These are phyloP conservation scores for Dysidea cf. avara DNA, from an alignment of 37 sponge, comb jelly and placozoan genomes.

Conservation along the genomic window DNA sequence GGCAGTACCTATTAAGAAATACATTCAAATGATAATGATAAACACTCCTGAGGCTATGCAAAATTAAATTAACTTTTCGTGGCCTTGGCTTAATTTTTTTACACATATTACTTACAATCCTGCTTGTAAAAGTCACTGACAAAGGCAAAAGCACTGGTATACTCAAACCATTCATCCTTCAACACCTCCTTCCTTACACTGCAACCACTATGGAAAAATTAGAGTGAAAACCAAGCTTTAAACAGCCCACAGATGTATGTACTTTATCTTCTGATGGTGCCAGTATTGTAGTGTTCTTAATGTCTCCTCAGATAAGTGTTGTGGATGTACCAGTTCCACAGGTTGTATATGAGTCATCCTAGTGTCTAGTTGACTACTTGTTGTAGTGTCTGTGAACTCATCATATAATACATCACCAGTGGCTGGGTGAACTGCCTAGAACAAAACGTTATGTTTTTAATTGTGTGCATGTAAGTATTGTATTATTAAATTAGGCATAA, in stretches of 20 bases:
- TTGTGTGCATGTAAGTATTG: neutral
- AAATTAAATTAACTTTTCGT: neutral
- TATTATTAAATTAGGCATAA: neutral
- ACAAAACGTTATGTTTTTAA: no score
- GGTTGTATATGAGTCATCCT: slow-evolving; percentile 46
- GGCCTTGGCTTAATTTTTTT: neutral
- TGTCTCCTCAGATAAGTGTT: slow-evolving; percentile 10
- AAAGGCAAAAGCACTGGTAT: slow-evolving; percentile 33
- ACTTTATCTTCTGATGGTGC: no score
- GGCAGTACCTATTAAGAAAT: no score
- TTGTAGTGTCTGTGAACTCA: slow-evolving; percentile 35
- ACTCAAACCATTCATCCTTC: slow-evolving; percentile 46
- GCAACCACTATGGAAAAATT: neutral
- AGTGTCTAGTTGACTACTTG: slow-evolving; percentile 30
- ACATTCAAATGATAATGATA: slow-evolving; percentile 1
- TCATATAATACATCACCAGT: slow-evolving; percentile 50
- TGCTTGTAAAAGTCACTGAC: slow-evolving; percentile 52
- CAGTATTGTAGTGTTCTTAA: slow-evolving; percentile 21
- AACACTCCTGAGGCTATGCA: neutral
- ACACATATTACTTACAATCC: neutral
- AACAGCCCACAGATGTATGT: no score
- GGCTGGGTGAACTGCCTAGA: slow-evolving; percentile 56
- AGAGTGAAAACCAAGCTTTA: neutral
- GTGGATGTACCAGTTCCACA: slow-evolving; percentile 34
- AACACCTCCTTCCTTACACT: slow-evolving; percentile 36